phyloP scores from a whole-genome alignment of 2,888 invertebrate genomes.

The Amorpha juglandis region DNA sequence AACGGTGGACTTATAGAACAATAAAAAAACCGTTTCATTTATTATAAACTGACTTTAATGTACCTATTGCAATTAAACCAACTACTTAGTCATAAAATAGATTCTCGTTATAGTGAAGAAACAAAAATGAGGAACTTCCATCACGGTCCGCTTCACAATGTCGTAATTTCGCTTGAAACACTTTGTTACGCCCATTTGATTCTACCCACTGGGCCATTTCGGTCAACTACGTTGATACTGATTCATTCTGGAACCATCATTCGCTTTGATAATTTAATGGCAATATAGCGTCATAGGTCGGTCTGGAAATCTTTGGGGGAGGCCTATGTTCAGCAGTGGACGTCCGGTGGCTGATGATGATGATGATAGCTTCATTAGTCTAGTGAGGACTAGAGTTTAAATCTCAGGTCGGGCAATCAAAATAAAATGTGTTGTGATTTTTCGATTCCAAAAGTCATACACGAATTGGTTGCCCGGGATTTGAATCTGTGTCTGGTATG shows the following conservation, averaged over 20 bases:
- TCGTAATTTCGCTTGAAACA: constrained; percentile 15
- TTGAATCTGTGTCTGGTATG: too few relatives aligned
- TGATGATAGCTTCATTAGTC: too few relatives aligned
- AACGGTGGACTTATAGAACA: background rate
- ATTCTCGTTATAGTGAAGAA: constrained; percentile 14
- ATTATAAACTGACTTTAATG: background rate
- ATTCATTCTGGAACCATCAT: background rate
- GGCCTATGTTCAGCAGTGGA: too few relatives aligned
- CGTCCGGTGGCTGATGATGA: too few relatives aligned
- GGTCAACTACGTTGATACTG: background rate
- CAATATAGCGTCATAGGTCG: too few relatives aligned
- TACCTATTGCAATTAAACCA: background rate
- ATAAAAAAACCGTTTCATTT: background rate
- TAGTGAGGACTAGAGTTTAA: too few relatives aligned
- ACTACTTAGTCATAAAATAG: constrained; percentile 9
- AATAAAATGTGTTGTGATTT: too few relatives aligned
- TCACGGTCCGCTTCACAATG: constrained; percentile 17
- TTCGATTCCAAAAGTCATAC: too few relatives aligned
- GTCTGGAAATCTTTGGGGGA: too few relatives aligned
- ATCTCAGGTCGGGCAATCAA: too few relatives aligned
- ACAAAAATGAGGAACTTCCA: background rate
- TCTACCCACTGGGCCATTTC: constrained; percentile 19
- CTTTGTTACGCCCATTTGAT: background rate
- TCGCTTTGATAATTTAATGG: background rate
- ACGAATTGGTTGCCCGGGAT: too few relatives aligned